Base-by-base conservation (phyloP, 2,113 vertebrate genomes). In the Tupaia tana region DNA sequence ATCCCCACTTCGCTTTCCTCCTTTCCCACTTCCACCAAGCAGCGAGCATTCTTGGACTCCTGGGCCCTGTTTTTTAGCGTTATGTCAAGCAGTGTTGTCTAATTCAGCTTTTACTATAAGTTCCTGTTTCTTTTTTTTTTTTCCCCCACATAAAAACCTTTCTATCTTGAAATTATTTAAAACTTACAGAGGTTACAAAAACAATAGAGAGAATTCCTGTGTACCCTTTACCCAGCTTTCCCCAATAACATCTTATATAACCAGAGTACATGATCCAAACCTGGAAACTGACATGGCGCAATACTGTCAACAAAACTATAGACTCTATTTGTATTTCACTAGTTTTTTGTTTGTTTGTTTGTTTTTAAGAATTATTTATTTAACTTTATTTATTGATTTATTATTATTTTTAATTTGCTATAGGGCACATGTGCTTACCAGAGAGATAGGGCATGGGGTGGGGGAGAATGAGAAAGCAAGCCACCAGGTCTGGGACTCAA, bases 101-200 rank as follows among this genome's bases (percentile, higher is more conserved):
- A 86, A 82, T 64, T 73, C 58, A 67, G 25, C 74, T 86, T 78
- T 75, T 14, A 83, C 16, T 25, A 80, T 22, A 84, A 93, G 59
- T 58, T 29, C 11, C 58, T 43, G 27, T 80, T 78, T 31, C 91
- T 93, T 71, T 9, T 84, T 92, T 93, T 90, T 75, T 54, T 90
- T n/a, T 6, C 43, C 43, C 43, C 43, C 43, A 3, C 43, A 43
- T 59, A 86, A 87, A 88, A 82, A 52, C 1, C 7, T 83, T 91
- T 89, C 85, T 58, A 93, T 89, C 82, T 91, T 34, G 83, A 93
- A 93, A 91, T 79, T 70, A 67, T 87, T 91, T 92, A 78, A 87
- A 70, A 93, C 67, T 79, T 56, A 58, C 7, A 56, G 85, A 86
- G 86, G 54, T 79, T 95, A 63, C 69, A 89, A 95, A 87, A 88